Evolutionary conservation across 2,888 invertebrate species (phyloP), one percentile per base, ranked within the genome.

Genomic region (Drosophila percnosoma): DNA sequence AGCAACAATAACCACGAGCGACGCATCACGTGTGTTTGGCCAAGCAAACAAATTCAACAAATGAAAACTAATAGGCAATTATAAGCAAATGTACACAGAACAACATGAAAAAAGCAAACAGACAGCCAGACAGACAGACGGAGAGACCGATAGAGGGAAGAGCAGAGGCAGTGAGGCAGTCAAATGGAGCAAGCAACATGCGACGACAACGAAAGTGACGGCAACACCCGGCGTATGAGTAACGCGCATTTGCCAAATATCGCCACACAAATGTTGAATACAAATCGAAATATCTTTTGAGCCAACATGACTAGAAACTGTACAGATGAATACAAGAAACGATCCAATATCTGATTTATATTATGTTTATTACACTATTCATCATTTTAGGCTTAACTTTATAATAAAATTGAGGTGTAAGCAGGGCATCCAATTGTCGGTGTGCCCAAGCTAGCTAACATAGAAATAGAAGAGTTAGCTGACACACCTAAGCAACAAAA

Each of bases 31-130:
- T 79, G 58, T 57, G 57, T 62, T 63, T 57, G 55, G 45, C 45
- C 76, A 64, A 53, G 64, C 73, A 63, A 86, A 71, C 68, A 67
- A 77, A 87, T 72, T 89, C 89, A 90, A 90, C 90, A 90, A 84
- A 84, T 89, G 89, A 78, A 87, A 85, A 87, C 90, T 85, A 90
- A 85, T 85, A 83, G 90, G 82, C 90, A 85, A 90, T 90, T 85
- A 90, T 73, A 82, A 60, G 83, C 80, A 84, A 80, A 83, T 76
- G 83, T 82, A 40, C 45, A 54, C 62, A 61, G 21, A 45, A 13
- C 13, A 13, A 24, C 7, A 45, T 24, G 15, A 4, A 15, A 45
- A 24, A 24, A 15, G 21, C 15, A 38, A 38, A 8, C 33, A 45
- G 59, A 61, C 24, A 27, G 4, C 21, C 10, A 33, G 27, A n/a